Evolutionary conservation across 1,140 invertebrate genomes (phyloP), one percentile per base, ranked within the genome.

Genomic region (Tetranychus urticae): DNA sequence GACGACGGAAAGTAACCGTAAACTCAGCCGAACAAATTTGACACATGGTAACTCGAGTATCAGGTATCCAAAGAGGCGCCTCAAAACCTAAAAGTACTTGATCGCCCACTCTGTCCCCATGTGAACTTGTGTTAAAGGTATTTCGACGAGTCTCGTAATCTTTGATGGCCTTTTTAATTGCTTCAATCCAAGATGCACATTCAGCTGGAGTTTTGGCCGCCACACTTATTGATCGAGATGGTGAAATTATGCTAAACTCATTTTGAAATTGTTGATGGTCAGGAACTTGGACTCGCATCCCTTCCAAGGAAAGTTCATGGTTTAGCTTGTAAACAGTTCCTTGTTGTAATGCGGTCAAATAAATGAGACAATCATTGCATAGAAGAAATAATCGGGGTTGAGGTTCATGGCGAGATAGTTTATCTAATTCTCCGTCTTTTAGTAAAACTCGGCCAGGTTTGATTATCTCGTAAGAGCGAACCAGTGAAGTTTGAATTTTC

Each of bases 1-100:
- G 82, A 63, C 83, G 76, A 58, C 83, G 75, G 69, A 81, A 82
- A 63, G 81, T 81, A 13, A 84, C 76, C 3, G 80, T 82, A 69
- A 85, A 85, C 64, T 80, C 79, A 35, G 74, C 71, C 33, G 79
- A 79, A 71, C 84, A 86, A n/a, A 78, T 67, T 75, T 84, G 82
- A 68, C 83, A 85, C 75, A 80, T 83, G 2, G 80, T 81, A 1
- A 83, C 80, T 37, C 82, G 73, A 48, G 77, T 74, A 68, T 83
- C 78, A 56, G 81, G 82, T 48, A 84, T 77, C 76, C 82, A 79
- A 34, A 82, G 74, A 7, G 81, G 80, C 37, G 81, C 80, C 71
- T 78, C 66, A 23, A 61, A 58, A 6, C 67, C 67, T 3, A 69
- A 39, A n/a, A 45, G 39, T n/a, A 13, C 7, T 1, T 5, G 2